Percentiles rank a stretch among this genome's conserved stretches.
Conservation (phyloP, 2,797 vertebrate species). For the Carcharodon carcharias region DNA sequence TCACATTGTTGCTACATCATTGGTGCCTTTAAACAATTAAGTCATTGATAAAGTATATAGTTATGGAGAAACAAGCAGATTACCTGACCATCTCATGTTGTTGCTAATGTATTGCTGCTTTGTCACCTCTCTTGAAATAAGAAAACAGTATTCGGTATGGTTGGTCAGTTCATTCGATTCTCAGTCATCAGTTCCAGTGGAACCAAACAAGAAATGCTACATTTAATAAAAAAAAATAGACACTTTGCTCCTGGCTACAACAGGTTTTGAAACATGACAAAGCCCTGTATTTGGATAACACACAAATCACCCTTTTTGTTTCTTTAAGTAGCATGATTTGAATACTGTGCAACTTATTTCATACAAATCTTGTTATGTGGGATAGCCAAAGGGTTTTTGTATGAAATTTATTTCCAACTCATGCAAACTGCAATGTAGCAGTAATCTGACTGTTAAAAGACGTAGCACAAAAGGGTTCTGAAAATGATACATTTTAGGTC, state of each 20-base stretch:
- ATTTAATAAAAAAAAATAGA: neutral
- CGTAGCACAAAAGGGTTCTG: neutral
- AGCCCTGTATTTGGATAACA: neutral
- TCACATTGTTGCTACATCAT: neutral
- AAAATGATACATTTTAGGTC: neutral
- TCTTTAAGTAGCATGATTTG: neutral
- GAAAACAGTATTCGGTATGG: neutral
- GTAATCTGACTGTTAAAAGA: too few relatives aligned
- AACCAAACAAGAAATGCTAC: neutral
- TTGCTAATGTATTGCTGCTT: neutral
- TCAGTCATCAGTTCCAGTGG: neutral
- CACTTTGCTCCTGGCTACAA: neutral
- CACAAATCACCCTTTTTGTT: neutral
- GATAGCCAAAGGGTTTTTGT: conserved; percentile 12
- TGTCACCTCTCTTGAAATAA: neutral
- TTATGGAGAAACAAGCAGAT: neutral
- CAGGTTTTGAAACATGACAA: neutral
- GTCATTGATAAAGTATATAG: neutral
- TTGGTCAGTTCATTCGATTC: neutral
- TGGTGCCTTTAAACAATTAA: neutral
- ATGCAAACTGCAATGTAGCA: conserved; percentile 18
- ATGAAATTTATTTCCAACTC: neutral
- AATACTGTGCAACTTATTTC: conserved; percentile 8
- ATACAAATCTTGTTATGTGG: conserved; percentile 15
- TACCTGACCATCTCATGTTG: neutral